A percentile compares a stretch with the other conserved stretches of the same genome.
These are phyloP conservation scores for Vidua chalybeata DNA, from an alignment of 2,113 vertebrate species.

Conservation along the genomic window DNA sequence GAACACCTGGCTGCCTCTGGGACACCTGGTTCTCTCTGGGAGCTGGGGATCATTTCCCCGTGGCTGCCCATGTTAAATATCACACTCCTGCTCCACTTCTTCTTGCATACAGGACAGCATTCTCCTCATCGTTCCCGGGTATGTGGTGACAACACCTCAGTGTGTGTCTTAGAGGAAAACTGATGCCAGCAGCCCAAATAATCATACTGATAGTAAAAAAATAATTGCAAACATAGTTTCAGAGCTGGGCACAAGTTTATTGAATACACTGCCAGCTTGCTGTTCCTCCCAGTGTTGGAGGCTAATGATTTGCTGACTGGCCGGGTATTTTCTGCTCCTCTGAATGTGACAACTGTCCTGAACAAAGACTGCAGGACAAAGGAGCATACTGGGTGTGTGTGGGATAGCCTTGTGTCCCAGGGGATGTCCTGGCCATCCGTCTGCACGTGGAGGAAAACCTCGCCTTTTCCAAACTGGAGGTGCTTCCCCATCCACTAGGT, in stretches of 20 bases:
- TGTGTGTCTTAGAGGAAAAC: background rate
- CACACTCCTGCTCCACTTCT: fast-evolving
- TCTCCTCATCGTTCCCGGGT: background rate
- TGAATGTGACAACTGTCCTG: background rate
- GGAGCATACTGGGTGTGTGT: fast-evolving
- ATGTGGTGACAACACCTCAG: fast-evolving
- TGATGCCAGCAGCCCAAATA: background rate
- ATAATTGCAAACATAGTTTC: background rate
- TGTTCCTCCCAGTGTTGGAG: background rate
- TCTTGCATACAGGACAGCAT: background rate
- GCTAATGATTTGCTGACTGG: background rate
- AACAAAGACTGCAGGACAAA: background rate
- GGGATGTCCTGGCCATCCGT: background rate
- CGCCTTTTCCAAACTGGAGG: background rate
- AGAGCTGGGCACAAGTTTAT: background rate
- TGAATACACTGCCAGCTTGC: background rate
- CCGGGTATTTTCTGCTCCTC: background rate
- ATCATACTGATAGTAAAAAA: background rate
- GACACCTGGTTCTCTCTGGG: background rate
- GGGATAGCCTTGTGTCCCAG: background rate
- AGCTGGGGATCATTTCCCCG: background rate
- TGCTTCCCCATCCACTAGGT: background rate
- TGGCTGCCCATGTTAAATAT: background rate
- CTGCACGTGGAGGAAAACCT: background rate
- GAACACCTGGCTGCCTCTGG: background rate